Percentiles rank a stretch among this genome's conserved stretches.
These are phyloP conservation scores for Enoplolaimus lenunculus DNA, from an alignment of 2,888 invertebrate species.

Conservation along the genomic window DNA sequence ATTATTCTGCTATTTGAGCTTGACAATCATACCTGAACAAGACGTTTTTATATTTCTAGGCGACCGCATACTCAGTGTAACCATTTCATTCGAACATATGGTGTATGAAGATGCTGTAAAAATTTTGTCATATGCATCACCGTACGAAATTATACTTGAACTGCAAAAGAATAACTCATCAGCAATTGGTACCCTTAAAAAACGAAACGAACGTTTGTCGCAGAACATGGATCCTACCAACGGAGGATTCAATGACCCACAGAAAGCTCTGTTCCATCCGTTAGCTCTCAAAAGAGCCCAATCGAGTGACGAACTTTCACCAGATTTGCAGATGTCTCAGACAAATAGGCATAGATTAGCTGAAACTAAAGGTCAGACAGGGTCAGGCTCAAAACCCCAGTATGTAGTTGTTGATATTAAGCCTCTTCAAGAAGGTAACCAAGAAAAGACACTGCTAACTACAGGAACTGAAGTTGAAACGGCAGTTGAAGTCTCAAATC, in stretches of 20 bases:
- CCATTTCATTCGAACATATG: conserved; percentile 71
- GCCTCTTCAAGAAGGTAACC: neutral
- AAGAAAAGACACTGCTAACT: too few relatives aligned
- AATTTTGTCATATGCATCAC: conserved; percentile 74
- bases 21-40: too few relatives aligned
- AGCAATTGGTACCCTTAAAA: neutral
- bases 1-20: too few relatives aligned
- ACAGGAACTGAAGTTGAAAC: too few relatives aligned
- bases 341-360: too few relatives aligned
- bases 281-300: neutral
- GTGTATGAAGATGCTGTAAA: conserved; percentile 77
- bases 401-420: too few relatives aligned
- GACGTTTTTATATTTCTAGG: conserved; percentile 49
- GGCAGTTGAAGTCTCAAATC: too few relatives aligned
- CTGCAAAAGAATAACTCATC: neutral
- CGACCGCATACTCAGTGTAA: conserved; percentile 69
- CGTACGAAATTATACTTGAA: conserved; percentile 56
- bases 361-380: neutral
- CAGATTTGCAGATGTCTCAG: too few relatives aligned
- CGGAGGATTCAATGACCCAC: neutral
- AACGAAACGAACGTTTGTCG: neutral
- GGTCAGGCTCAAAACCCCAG: neutral
- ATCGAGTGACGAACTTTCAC: neutral
- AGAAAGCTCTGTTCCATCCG: conserved; percentile 12
- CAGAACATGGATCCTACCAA: neutral